These are phyloP conservation scores for Dendrolimus pini DNA, from an alignment of 2,888 invertebrate genomes.

Conservation along the genomic window DNA sequence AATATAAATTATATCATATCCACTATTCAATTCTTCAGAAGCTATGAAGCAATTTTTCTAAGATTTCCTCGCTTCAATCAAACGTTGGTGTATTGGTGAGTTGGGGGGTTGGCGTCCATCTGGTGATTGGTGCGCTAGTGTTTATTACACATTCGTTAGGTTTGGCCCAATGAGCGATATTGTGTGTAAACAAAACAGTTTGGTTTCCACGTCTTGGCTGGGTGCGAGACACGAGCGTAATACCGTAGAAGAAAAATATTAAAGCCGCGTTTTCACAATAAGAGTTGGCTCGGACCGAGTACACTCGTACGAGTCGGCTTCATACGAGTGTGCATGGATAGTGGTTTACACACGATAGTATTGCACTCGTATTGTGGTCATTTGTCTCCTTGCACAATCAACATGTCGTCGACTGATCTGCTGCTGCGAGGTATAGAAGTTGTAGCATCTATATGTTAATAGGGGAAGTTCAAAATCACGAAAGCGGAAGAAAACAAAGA, in stretches of 20 bases:
- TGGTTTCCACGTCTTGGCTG: conserved; percentile 25
- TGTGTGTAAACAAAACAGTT: conserved; percentile 59
- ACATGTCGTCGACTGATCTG: too few species aligned
- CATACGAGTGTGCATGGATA: background rate
- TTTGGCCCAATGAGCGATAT: conserved; percentile 60
- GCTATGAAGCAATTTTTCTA: background rate
- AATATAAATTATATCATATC: too few species aligned
- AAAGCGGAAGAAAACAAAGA: too few species aligned
- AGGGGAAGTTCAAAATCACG: too few species aligned
- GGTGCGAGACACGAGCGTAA: conserved; percentile 20
- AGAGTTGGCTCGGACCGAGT: too few species aligned
- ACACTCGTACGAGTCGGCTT: too few species aligned
- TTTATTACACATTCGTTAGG: conserved; percentile 47
- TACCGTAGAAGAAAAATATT: conserved; percentile 1
- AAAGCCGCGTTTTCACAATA: too few species aligned
- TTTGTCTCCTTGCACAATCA: too few species aligned
- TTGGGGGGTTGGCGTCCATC: conserved; percentile 10
- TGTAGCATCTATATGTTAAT: too few species aligned
- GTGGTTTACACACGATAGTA: background rate
- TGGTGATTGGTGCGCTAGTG: conserved; percentile 18
- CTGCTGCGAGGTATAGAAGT: too few species aligned
- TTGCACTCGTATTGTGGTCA: background rate
- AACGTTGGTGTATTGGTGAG: conserved; percentile 14
- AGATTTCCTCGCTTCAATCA: conserved; percentile 2
- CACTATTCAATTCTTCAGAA: background rate